Evolutionary conservation across 2,113 vertebrate genomes (phyloP), one percentile per base, ranked within the genome.

Genomic region (Phoenicopterus ruber): DNA sequence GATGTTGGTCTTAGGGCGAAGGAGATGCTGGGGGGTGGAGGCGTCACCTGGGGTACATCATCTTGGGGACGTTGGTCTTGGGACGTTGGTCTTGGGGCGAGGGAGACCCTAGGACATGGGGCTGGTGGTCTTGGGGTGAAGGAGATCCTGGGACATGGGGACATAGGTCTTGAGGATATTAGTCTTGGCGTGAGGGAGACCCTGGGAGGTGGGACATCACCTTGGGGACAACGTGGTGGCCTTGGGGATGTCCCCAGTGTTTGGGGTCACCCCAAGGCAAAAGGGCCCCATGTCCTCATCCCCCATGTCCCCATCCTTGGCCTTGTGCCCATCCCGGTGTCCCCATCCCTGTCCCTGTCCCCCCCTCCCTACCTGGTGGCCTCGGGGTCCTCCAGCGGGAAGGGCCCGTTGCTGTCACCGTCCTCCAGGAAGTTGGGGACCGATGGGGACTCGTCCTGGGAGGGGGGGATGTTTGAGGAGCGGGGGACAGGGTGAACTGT

Each of bases 1-100:
- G 59, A 26, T 2, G 4, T 6, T 2, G 57, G 44, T 13, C 3
- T 38, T 14, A n/a, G 57, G 44, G n/a, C 0, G 4, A 32, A 5
- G 19, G 47, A 29, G 47, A 3, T 8, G 5, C n/a, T 20, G 42
- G 22, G 32, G 26, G 21, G 14, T 36, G 46, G 25, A 46, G 22
- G 10, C 24, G 3, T n/a, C 22, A 17, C 4, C 44, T 14, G 3
- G 66, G 24, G 66, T 46, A 10, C 32, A 8, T 17, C 31, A 8
- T 6, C 12, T n/a, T 26, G 46, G 66, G n/a, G 74, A 31, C 2
- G 7, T 10, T 2, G 55, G 55, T 7, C 6, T 36, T 21, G 17
- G 34, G 34, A 46, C 2, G 2, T 20, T 5, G 61, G 29, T 22
- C 38, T 19, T 13, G 61, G 61, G 38, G 38, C 2, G 14, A 59